phyloP scores from a whole-genome alignment of 1,140 invertebrate genomes.

The Brachionus paranguensis region DNA sequence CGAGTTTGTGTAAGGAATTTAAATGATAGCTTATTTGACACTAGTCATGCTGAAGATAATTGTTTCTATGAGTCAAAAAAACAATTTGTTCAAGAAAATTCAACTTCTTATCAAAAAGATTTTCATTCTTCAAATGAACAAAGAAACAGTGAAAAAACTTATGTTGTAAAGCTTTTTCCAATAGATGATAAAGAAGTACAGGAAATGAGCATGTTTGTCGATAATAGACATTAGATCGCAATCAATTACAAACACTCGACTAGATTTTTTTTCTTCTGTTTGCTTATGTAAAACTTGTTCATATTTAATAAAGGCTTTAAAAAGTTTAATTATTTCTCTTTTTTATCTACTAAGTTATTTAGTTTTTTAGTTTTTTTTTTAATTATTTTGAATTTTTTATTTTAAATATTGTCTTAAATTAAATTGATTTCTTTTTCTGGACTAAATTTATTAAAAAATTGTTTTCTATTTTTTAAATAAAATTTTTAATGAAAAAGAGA shows the following conservation, averaged over 20 bases:
- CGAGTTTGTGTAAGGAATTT: neutral
- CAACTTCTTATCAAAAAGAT: neutral
- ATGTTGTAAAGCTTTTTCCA: slow-evolving; percentile 30
- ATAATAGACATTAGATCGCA: neutral
- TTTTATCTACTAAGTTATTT: neutral
- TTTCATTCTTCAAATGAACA: neutral
- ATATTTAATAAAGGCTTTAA: neutral
- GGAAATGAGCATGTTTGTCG: slow-evolving; percentile 33
- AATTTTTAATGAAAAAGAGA: too few relatives aligned
- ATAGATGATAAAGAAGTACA: slow-evolving; percentile 27
- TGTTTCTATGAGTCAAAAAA: neutral
- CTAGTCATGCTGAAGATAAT: neutral
- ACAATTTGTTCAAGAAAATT: neutral
- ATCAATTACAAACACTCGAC: neutral
- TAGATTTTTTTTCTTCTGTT: slow-evolving; percentile 2
- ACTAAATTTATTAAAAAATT: too few relatives aligned
- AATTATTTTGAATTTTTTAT: too few relatives aligned
- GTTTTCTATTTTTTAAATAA: too few relatives aligned
- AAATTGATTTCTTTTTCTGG: too few relatives aligned
- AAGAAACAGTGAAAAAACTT: slow-evolving; percentile 1
- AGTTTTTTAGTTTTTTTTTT: neutral
- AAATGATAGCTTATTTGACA: neutral
- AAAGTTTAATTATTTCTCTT: neutral
- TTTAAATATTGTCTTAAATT: too few relatives aligned
- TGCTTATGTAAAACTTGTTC: neutral